These are phyloP conservation scores for Temnopleurus reevesii DNA, from an alignment of 53 echinoderm and acorn worm species.

Conservation along the genomic window DNA sequence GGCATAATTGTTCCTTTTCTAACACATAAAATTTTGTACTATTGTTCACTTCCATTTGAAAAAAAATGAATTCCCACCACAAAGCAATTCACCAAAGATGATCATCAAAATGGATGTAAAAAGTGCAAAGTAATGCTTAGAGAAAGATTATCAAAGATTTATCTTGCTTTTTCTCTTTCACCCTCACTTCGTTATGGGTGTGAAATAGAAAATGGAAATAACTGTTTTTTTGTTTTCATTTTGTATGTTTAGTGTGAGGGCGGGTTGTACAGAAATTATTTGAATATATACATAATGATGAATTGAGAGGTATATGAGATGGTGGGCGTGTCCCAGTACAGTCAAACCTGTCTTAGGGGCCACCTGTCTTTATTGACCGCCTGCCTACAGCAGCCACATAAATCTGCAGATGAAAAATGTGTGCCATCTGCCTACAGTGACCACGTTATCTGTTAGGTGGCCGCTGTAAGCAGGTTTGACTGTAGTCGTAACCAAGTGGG, in stretches of 20 bases:
- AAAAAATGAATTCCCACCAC: conserved; percentile 28
- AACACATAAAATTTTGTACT: not conserved
- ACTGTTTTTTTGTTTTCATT: not conserved
- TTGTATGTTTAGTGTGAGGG: not conserved
- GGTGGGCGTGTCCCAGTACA: too few relatives aligned
- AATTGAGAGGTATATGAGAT: too few relatives aligned
- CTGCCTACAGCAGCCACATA: too few relatives aligned
- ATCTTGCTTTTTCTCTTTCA: not conserved
- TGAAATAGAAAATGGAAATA: not conserved
- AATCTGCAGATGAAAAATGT: too few relatives aligned
- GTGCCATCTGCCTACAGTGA: too few relatives aligned
- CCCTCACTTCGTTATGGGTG: not conserved
- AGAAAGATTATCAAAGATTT: conserved; percentile 23
- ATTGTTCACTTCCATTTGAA: conserved; percentile 50
- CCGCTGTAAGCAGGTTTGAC: too few relatives aligned
- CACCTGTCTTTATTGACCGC: too few relatives aligned
- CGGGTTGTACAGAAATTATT: not conserved
- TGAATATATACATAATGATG: too few relatives aligned
- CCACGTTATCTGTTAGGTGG: too few relatives aligned
- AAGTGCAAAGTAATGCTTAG: conserved; percentile 5
- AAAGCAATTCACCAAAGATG: conserved; percentile 50
- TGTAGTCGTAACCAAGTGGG: too few relatives aligned
- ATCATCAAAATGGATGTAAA: conserved; percentile 27
- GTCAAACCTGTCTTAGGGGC: too few relatives aligned
- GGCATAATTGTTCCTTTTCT: not conserved